Conservation (phyloP, 2,888 invertebrate species). For the Diaprepes abbreviatus region DNA sequence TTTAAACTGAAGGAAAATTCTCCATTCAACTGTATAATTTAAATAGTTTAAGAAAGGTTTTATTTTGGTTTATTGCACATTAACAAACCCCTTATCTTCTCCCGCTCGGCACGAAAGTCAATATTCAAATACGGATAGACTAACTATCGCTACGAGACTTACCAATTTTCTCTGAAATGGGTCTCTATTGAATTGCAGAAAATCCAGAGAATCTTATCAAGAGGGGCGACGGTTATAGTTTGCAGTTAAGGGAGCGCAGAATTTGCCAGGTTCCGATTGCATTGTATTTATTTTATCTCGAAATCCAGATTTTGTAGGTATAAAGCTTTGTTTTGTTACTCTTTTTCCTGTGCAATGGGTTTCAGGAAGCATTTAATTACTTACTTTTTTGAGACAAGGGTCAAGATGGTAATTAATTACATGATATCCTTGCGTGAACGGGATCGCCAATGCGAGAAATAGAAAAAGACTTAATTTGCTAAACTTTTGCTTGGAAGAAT, state of each 20-base stretch:
- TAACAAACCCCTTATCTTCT: constrained; percentile 3
- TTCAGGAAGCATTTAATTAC: too few relatives aligned
- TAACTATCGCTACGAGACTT: constrained; percentile 24
- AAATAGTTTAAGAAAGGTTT: not conserved
- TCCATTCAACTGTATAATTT: too few relatives aligned
- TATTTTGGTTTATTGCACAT: too few relatives aligned
- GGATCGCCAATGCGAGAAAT: too few relatives aligned
- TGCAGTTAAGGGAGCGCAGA: not conserved
- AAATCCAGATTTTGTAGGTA: not conserved
- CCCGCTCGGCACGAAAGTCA: not conserved
- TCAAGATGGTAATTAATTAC: too few relatives aligned
- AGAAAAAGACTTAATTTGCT: too few relatives aligned
- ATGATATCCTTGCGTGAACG: too few relatives aligned
- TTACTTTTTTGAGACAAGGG: too few relatives aligned
- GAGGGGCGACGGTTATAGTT: constrained; percentile 7
- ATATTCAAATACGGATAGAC: constrained; percentile 23
- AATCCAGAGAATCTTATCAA: constrained; percentile 32
- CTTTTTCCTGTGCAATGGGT: too few relatives aligned
- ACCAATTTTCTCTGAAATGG: constrained; percentile 28
- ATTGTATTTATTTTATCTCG: not conserved
- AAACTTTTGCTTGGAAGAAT: too few relatives aligned
- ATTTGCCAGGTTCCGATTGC: not conserved
- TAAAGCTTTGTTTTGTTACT: not conserved
- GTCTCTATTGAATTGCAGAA: constrained; percentile 27
- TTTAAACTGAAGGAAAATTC: too few relatives aligned